These are phyloP conservation scores for Jaculus jaculus DNA, from an alignment of 2,113 vertebrate species.

Conservation along the genomic window DNA sequence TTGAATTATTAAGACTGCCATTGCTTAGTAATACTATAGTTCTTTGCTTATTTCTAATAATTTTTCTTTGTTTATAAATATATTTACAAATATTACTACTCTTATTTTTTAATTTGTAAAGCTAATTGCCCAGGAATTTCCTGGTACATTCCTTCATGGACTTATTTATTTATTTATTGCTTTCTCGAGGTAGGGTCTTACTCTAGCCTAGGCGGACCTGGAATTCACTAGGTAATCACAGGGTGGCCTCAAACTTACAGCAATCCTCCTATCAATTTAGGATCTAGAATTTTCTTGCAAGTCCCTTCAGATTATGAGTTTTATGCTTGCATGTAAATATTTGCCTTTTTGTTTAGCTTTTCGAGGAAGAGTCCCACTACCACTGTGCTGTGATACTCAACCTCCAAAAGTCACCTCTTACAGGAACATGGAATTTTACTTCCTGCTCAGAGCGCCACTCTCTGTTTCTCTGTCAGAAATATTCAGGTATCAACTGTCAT, in stretches of 20 bases:
- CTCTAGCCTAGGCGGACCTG: too few relatives aligned
- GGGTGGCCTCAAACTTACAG: too few relatives aligned
- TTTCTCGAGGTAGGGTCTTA: too few relatives aligned
- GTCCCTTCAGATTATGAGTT: not conserved
- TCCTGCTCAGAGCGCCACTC: constrained; percentile 87
- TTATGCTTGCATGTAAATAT: not conserved
- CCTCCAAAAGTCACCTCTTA: constrained; percentile 86
- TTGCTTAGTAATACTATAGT: not conserved
- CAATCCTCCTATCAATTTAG: not conserved
- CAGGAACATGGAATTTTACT: constrained; percentile 95
- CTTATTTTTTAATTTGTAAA: constrained; percentile 41
- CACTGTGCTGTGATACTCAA: constrained; percentile 91
- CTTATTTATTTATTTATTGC: not conserved
- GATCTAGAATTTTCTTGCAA: constrained; percentile 12
- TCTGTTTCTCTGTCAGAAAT: constrained; percentile 90
- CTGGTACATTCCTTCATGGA: too few relatives aligned
- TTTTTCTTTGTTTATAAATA: constrained; percentile 17
- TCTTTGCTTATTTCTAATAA: constrained; percentile 5
- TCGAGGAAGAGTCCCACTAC: constrained; percentile 85
- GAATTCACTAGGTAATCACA: too few relatives aligned
- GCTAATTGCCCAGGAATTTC: constrained; percentile 43
- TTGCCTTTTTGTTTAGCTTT: constrained; percentile 83
- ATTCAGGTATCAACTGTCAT: constrained; percentile 85
- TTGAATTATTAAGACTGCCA: constrained; percentile 3
- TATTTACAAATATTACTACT: not conserved